Conservation (phyloP, 2,888 invertebrate genomes). For the Xestia sexstrigata region DNA sequence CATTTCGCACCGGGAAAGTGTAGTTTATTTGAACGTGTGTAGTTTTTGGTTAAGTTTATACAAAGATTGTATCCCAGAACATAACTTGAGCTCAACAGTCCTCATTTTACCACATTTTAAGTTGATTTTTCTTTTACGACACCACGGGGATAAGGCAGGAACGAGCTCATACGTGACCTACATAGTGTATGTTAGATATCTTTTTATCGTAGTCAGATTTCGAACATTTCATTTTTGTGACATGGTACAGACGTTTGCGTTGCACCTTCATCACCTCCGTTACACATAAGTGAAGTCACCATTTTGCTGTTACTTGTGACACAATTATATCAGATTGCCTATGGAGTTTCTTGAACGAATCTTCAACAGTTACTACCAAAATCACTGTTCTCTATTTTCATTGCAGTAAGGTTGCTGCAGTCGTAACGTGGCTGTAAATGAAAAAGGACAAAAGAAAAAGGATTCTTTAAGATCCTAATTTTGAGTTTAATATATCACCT, state of each 20-base stretch:
- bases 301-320: neutral
- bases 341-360: neutral
- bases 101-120: constrained; percentile 44
- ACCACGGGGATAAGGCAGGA: constrained; percentile 31
- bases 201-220: constrained; percentile 16
- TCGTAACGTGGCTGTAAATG: neutral
- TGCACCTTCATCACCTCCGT: neutral
- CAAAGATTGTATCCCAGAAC: constrained; percentile 20
- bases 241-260: neutral
- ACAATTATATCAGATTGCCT: neutral
- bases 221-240: neutral
- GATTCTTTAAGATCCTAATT: neutral
- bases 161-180: constrained; percentile 32
- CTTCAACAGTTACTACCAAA: neutral
- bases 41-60: constrained; percentile 6
- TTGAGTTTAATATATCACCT: neutral
- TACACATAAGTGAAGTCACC: neutral
- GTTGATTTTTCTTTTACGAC: constrained; percentile 42
- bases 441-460: neutral
- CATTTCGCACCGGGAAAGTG: neutral
- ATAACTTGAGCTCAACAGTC: constrained; percentile 16
- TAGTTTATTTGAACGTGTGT: neutral
- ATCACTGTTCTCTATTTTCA: neutral
- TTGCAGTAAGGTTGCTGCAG: neutral
- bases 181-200: neutral